Evolutionary conservation across 2,113 vertebrate species (phyloP).

Genomic region (Himantopus leucocephalus): DNA sequence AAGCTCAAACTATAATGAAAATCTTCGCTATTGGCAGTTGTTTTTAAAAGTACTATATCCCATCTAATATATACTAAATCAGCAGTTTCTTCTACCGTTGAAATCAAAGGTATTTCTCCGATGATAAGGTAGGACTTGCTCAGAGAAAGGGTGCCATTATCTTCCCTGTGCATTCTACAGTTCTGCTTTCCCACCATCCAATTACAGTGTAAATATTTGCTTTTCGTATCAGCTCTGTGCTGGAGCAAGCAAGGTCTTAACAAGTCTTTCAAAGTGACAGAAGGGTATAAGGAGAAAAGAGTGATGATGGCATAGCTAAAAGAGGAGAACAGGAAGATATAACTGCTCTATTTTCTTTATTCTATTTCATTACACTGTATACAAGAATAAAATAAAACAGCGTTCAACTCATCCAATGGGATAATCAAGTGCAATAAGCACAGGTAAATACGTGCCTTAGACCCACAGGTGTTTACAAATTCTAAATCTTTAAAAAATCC

Average conservation of each 20-base stretch:
- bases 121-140: neutral
- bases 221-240: conserved; percentile 6
- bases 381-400: neutral
- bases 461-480: neutral
- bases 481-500: neutral
- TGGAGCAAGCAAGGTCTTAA: conserved; percentile 8
- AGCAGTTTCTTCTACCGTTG: neutral
- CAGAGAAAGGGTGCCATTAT: neutral
- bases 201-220: conserved; percentile 2
- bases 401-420: neutral
- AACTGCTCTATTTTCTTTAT: neutral
- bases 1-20: neutral
- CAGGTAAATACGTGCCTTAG: neutral
- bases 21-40: neutral
- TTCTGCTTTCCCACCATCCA: neutral
- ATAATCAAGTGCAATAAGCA: neutral
- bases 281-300: neutral
- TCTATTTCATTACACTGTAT: neutral
- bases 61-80: neutral
- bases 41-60: neutral
- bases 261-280: neutral
- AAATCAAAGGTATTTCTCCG: neutral
- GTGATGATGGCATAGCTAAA: neutral
- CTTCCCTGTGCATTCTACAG: neutral
- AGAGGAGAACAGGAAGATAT: neutral